Conservation (phyloP, 2,888 invertebrate species). For the Xylota sylvarum region DNA sequence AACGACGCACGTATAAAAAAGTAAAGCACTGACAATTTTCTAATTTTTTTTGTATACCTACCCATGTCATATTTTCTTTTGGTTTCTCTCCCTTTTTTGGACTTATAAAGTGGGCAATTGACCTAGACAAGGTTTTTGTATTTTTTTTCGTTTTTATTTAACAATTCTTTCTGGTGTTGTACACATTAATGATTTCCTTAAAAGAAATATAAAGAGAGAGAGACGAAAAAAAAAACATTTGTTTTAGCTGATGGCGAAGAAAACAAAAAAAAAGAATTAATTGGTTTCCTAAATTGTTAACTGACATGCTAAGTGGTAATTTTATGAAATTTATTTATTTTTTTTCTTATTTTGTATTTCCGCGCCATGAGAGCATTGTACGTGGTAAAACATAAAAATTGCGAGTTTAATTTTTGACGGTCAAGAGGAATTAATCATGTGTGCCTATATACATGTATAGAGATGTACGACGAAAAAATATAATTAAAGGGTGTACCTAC, state of each 20-base stretch:
- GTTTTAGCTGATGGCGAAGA: conserved; percentile 14
- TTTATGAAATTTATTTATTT: conserved; percentile 28
- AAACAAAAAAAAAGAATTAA: conserved; percentile 35
- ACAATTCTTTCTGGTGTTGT: conserved; percentile 23
- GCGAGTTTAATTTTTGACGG: conserved; percentile 45
- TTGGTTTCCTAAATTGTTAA: conserved; percentile 59
- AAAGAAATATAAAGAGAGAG: conserved; percentile 26
- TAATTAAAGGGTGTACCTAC: conserved; percentile 21
- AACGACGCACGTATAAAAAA: conserved; percentile 13
- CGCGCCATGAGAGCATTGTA: conserved; percentile 8
- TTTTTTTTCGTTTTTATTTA: neutral
- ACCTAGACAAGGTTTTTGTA: conserved; percentile 45
- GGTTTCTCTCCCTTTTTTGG: conserved; percentile 44
- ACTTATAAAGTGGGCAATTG: conserved; percentile 50
- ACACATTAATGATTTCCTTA: conserved; percentile 51
- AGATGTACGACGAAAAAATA: neutral
- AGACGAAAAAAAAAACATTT: conserved; percentile 17
- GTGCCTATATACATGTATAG: neutral
- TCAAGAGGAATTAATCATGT: conserved; percentile 37
- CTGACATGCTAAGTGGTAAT: conserved; percentile 58
- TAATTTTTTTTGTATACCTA: conserved; percentile 18
- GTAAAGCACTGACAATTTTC: conserved; percentile 18
- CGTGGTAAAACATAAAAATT: conserved; percentile 37
- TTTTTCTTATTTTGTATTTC: conserved; percentile 30
- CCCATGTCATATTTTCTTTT: conserved; percentile 35